Percentiles rank a stretch among this genome's conserved stretches.
These are phyloP conservation scores for Anthopleura sola DNA, from an alignment of 64 coral and sea anemone genomes.

Conservation along the genomic window DNA sequence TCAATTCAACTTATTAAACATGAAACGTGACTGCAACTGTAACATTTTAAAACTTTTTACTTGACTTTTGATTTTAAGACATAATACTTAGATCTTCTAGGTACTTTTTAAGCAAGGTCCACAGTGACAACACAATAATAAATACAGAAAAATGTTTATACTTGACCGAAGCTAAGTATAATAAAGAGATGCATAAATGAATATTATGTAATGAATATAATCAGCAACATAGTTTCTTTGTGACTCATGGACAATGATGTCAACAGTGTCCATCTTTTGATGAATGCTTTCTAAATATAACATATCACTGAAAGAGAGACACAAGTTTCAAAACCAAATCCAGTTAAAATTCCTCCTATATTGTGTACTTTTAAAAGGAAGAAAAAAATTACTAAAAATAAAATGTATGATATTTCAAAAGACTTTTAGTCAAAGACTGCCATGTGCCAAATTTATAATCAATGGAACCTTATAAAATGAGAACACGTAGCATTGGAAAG, in stretches of 20 bases:
- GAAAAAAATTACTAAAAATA: neutral
- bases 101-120: too few species aligned
- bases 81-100: too few species aligned
- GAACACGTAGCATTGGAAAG: neutral
- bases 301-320: neutral
- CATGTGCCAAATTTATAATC: neutral
- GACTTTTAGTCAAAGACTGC: neutral
- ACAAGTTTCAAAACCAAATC: neutral
- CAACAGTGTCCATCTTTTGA: neutral
- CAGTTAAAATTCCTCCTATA: neutral
- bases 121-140: too few species aligned
- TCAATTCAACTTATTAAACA: too few species aligned
- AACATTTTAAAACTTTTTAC: too few species aligned
- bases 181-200: too few species aligned
- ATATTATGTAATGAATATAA: too few species aligned
- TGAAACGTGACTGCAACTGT: too few species aligned
- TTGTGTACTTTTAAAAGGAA: neutral
- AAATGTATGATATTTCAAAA: neutral
- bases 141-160: too few species aligned
- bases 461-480: neutral
- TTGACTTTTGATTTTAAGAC: too few species aligned
- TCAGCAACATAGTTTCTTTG: neutral
- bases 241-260: neutral
- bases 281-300: neutral
- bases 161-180: too few species aligned